Evolutionary conservation across 2,797 vertebrate genomes (phyloP).

Genomic region (Parauchenoglanis ngamensis): DNA sequence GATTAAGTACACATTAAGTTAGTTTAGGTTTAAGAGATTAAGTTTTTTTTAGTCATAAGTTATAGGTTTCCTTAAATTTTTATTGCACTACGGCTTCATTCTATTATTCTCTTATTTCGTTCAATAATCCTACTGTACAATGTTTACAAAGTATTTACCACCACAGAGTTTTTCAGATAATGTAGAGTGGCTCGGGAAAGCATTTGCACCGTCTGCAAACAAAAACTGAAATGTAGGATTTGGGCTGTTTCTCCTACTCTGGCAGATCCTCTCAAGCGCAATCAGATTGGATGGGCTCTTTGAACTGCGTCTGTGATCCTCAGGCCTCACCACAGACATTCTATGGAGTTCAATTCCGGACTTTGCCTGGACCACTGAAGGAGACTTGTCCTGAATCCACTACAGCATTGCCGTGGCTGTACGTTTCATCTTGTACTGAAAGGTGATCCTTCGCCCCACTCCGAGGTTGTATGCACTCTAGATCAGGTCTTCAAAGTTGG

Average conservation of each 20-base stretch:
- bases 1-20: neutral
- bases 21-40: too few relatives aligned
- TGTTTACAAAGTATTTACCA: neutral
- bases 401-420: neutral
- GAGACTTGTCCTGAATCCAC: neutral
- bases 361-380: neutral
- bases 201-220: neutral
- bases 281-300: neutral
- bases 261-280: neutral
- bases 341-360: neutral
- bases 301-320: neutral
- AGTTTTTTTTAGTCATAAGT: neutral
- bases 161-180: neutral
- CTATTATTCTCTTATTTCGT: too few relatives aligned
- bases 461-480: neutral
- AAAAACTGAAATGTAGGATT: neutral
- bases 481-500: neutral
- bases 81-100: neutral
- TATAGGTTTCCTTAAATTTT: neutral
- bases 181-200: neutral
- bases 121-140: neutral
- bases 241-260: neutral
- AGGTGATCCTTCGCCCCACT: neutral
- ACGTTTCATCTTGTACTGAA: neutral
- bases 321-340: neutral